These are phyloP conservation scores for Mythimna lalbum DNA, from an alignment of 2,888 invertebrate species.

Conservation along the genomic window DNA sequence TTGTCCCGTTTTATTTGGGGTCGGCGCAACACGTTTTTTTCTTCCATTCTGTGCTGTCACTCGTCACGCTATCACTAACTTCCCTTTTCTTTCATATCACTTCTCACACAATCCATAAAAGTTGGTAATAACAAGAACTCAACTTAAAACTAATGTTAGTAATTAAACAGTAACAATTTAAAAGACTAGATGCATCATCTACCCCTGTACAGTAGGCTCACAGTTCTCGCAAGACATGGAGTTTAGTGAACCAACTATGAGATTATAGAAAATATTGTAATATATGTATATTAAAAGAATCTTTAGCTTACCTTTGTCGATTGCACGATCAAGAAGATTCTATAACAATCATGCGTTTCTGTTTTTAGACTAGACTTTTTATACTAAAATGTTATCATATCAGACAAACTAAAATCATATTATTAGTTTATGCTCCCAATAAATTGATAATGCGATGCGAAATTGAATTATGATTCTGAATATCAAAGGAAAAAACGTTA, in stretches of 20 bases:
- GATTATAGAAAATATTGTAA: neutral
- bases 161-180: too few species aligned
- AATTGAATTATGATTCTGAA: conserved; percentile 1
- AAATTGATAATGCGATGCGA: conserved; percentile 49
- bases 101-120: too few species aligned
- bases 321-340: conserved; percentile 56
- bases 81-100: too few species aligned
- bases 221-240: too few species aligned
- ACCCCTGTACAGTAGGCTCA: too few species aligned
- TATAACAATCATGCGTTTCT: conserved; percentile 10
- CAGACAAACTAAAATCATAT: conserved; percentile 19
- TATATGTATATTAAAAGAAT: neutral
- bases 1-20: too few species aligned
- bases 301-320: conserved; percentile 50
- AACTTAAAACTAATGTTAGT: too few species aligned
- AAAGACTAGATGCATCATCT: too few species aligned
- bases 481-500: neutral
- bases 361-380: conserved; percentile 34
- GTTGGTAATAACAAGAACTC: too few species aligned
- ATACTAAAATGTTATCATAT: conserved; percentile 54
- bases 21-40: too few species aligned
- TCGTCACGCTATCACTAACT: too few species aligned
- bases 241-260: neutral
- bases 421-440: conserved; percentile 59
- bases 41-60: too few species aligned